These are phyloP conservation scores for Phrixothrix hirtus DNA, from an alignment of 2,888 invertebrate genomes.

Conservation along the genomic window DNA sequence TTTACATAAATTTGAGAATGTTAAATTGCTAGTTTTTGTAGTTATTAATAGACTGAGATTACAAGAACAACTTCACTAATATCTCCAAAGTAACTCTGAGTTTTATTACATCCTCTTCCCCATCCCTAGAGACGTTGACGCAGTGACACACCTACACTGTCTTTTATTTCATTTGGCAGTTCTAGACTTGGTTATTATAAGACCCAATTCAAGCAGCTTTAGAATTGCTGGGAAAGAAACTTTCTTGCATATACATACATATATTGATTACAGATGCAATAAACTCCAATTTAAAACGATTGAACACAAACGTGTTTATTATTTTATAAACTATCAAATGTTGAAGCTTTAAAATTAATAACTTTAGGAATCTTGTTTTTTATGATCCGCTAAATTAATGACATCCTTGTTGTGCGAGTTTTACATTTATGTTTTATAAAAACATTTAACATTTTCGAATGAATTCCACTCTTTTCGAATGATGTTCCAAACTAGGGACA, in stretches of 20 bases:
- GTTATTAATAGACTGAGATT: conserved; percentile 18
- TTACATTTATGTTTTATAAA: too few species aligned
- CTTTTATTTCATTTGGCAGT: conserved; percentile 43
- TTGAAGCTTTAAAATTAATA: too few species aligned
- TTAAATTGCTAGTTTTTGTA: too few species aligned
- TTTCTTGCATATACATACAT: too few species aligned
- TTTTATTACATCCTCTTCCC: conserved; percentile 38
- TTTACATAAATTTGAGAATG: too few species aligned
- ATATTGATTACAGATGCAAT: too few species aligned
- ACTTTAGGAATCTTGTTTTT: too few species aligned
- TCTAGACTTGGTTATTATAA: conserved; percentile 40
- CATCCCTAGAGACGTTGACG: conserved; percentile 36
- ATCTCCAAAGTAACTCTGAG: conserved; percentile 38
- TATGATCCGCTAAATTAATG: too few species aligned
- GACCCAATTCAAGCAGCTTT: conserved; percentile 38
- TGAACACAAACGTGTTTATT: too few species aligned
- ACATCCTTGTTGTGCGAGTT: too few species aligned
- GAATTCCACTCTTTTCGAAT: conserved; percentile 41
- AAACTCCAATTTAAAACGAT: too few species aligned
- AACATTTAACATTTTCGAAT: conserved; percentile 8
- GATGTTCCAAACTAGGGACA: conserved; percentile 44
- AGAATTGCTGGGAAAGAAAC: conserved; percentile 33
- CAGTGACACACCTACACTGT: conserved; percentile 41
- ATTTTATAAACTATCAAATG: too few species aligned
- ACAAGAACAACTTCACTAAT: conserved; percentile 31